Percentiles rank a stretch among this genome's conserved stretches.
phyloP scores from a whole-genome alignment of 2,888 invertebrate species.

The Sinhomidia bicolor region DNA sequence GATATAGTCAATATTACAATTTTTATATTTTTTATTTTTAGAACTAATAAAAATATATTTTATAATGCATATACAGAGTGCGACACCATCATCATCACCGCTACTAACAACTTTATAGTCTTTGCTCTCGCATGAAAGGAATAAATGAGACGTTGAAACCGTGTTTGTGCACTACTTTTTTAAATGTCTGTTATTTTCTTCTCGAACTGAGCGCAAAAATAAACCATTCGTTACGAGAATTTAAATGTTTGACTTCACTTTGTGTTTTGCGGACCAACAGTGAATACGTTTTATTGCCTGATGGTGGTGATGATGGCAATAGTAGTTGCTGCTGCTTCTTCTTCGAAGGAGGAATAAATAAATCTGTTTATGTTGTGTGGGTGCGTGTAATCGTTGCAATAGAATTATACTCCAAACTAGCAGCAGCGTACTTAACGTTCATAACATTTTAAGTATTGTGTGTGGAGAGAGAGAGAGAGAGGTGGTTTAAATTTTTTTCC shows the following conservation, averaged over 20 bases:
- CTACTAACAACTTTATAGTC: neutral
- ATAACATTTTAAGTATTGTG: too few species aligned
- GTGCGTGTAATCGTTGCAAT: slow-evolving; percentile 8
- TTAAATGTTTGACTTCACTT: slow-evolving; percentile 43
- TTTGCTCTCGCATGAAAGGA: neutral
- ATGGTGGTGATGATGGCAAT: neutral
- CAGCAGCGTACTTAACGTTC: neutral
- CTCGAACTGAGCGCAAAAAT: neutral
- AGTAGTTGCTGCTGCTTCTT: neutral
- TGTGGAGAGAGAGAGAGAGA: neutral
- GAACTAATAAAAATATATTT: slow-evolving; percentile 28
- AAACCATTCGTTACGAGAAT: slow-evolving; percentile 32
- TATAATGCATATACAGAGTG: slow-evolving; percentile 13
- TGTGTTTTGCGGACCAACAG: slow-evolving; percentile 23
- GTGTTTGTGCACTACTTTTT: slow-evolving; percentile 14
- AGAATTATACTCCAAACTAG: neutral
- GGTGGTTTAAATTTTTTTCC: slow-evolving; percentile 26
- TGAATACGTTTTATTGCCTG: slow-evolving; percentile 15
- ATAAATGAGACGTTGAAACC: slow-evolving; percentile 20
- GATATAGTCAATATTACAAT: slow-evolving; percentile 17
- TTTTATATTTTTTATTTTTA: slow-evolving; percentile 36
- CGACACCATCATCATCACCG: neutral
- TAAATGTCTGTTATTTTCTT: slow-evolving; percentile 15
- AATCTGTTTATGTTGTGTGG: slow-evolving; percentile 50
- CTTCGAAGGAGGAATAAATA: slow-evolving; percentile 46